phyloP scores from a whole-genome alignment of 2,797 vertebrate genomes.

The Darevskia mixta region DNA sequence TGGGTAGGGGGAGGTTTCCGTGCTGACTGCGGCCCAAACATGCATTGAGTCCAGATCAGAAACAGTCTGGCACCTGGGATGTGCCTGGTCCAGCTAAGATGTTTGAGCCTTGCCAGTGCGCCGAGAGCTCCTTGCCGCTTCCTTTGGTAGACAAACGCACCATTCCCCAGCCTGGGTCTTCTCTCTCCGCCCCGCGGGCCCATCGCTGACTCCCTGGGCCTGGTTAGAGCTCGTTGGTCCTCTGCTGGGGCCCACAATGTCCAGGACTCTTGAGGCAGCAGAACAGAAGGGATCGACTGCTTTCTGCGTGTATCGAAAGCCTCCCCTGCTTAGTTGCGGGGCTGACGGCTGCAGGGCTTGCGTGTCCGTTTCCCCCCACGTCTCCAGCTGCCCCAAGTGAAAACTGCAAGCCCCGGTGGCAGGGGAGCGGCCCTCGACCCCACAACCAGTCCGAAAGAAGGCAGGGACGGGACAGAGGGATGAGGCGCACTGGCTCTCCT shows the following conservation, averaged over 20 bases:
- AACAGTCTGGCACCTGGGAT: slow-evolving; percentile 30
- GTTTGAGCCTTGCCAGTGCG: neutral
- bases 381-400: slow-evolving; percentile 11
- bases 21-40: slow-evolving; percentile 32
- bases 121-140: neutral
- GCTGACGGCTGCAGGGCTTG: neutral
- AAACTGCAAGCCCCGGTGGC: neutral
- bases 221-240: slow-evolving; percentile 33
- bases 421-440: neutral
- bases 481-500: slow-evolving; percentile 66
- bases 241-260: slow-evolving; percentile 39
- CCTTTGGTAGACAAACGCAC: slow-evolving; percentile 4
- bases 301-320: neutral
- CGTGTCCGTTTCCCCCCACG: neutral
- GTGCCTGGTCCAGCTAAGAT: slow-evolving; percentile 3
- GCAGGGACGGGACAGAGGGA: neutral
- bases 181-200: slow-evolving; percentile 21
- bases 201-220: neutral
- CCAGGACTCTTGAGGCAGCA: neutral
- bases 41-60: slow-evolving; percentile 33
- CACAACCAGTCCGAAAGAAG: slow-evolving; percentile 11
- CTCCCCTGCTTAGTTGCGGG: neutral
- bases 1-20: slow-evolving; percentile 24
- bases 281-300: neutral
- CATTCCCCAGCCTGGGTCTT: neutral